A percentile compares a stretch with the other conserved stretches of the same genome.
phyloP scores from a whole-genome alignment of 2,797 vertebrate species.

The Neostethus bicornis region DNA sequence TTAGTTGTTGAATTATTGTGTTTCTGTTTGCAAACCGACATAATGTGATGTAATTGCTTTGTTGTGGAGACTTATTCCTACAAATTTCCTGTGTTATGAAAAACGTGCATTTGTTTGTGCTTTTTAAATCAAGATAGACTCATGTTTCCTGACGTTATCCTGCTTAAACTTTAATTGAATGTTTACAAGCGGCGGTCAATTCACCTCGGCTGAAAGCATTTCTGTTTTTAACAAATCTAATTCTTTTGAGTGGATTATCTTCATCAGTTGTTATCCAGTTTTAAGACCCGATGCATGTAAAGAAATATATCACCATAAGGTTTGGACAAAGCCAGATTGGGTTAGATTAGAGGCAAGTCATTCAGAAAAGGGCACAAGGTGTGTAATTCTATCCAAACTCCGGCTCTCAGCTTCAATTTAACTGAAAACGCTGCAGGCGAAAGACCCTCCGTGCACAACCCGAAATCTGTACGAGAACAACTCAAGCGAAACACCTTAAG shows the following conservation, averaged over 20 bases:
- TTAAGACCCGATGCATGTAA: slow-evolving; percentile 73
- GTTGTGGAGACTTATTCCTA: slow-evolving; percentile 47
- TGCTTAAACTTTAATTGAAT: slow-evolving; percentile 66
- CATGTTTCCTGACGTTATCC: slow-evolving; percentile 43
- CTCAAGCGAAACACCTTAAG: slow-evolving; percentile 77
- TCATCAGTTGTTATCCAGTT: slow-evolving; percentile 72
- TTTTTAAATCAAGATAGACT: slow-evolving; percentile 54
- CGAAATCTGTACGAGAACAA: slow-evolving; percentile 67
- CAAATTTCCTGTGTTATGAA: slow-evolving; percentile 60
- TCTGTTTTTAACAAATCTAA: slow-evolving; percentile 64
- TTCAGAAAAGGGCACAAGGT: slow-evolving; percentile 71
- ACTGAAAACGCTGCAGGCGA: slow-evolving; percentile 62
- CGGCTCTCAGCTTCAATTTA: slow-evolving; percentile 70
- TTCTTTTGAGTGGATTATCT: slow-evolving; percentile 76
- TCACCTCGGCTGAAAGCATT: slow-evolving; percentile 54
- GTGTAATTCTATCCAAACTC: slow-evolving; percentile 68
- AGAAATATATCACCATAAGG: slow-evolving; percentile 78
- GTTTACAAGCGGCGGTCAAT: slow-evolving; percentile 51
- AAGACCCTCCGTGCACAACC: slow-evolving; percentile 53
- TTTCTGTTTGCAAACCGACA: slow-evolving; percentile 32
- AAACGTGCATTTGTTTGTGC: slow-evolving; percentile 38
- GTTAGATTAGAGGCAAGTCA: slow-evolving; percentile 77
- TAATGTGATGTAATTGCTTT: slow-evolving; percentile 58
- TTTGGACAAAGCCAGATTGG: slow-evolving; percentile 82
- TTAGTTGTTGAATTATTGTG: slow-evolving; percentile 18